phyloP scores from a whole-genome alignment of 2,888 invertebrate species.

The Drosophila phalerata region DNA sequence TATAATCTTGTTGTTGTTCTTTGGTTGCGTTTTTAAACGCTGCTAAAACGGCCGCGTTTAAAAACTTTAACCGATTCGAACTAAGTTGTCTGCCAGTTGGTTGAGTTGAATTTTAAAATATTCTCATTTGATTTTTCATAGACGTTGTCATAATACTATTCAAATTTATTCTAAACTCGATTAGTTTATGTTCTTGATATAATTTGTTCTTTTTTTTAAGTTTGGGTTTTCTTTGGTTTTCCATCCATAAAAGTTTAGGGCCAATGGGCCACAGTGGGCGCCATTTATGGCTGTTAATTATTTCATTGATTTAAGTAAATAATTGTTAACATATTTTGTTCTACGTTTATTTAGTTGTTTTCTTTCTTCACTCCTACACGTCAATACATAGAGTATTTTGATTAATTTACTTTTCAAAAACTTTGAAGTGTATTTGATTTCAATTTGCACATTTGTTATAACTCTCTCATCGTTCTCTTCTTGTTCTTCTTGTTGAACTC shows the following conservation, averaged over 20 bases:
- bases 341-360: slow-evolving; percentile 36
- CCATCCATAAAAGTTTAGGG: slow-evolving; percentile 46
- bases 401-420: slow-evolving; percentile 66
- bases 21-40: slow-evolving; percentile 51
- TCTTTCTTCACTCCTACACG: slow-evolving; percentile 28
- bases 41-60: slow-evolving; percentile 53
- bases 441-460: slow-evolving; percentile 69
- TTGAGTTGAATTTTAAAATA: slow-evolving; percentile 30
- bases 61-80: slow-evolving; percentile 22
- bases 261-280: slow-evolving; percentile 45
- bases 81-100: slow-evolving; percentile 30
- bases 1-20: slow-evolving; percentile 46
- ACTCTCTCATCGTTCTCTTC: slow-evolving; percentile 1
- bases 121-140: slow-evolving; percentile 22
- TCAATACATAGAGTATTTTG: slow-evolving; percentile 59
- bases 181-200: slow-evolving; percentile 55
- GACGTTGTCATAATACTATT: slow-evolving; percentile 31
- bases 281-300: slow-evolving; percentile 21
- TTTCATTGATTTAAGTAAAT: slow-evolving; percentile 53
- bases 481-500: background rate
- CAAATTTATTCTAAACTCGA: slow-evolving; percentile 51
- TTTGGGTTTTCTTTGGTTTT: slow-evolving; percentile 14
- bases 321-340: slow-evolving; percentile 51
- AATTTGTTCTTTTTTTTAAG: slow-evolving; percentile 7
- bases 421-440: slow-evolving; percentile 72